Evolutionary conservation across 2,888 invertebrate genomes (phyloP).

Genomic region (Ferdinandea cuprea): DNA sequence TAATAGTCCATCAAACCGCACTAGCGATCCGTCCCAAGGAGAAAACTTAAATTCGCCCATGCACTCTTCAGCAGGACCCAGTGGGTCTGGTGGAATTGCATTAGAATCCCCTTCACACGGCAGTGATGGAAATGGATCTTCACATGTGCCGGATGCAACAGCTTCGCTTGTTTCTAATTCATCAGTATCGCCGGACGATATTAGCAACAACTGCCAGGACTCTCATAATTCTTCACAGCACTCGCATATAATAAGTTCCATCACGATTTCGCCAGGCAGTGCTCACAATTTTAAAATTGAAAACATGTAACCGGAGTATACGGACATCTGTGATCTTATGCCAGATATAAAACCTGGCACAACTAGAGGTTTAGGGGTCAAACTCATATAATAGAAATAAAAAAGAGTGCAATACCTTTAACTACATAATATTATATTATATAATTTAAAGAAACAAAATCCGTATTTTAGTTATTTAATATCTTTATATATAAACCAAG

Average conservation of each 20-base stretch:
- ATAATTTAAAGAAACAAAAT: conserved; percentile 19
- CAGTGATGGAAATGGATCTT: conserved; percentile 71
- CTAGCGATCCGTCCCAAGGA: conserved; percentile 77
- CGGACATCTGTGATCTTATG: conserved; percentile 35
- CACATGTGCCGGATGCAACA: conserved; percentile 70
- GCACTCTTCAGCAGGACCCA: conserved; percentile 74
- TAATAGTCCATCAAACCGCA: conserved; percentile 80
- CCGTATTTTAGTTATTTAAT: conserved; percentile 11
- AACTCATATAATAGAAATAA: conserved; percentile 35
- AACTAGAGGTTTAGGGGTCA: conserved; percentile 22
- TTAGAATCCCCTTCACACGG: conserved; percentile 74
- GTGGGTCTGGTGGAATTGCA: conserved; percentile 53
- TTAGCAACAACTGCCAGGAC: conserved; percentile 70
- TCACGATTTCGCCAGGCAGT: conserved; percentile 81
- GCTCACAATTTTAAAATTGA: conserved; percentile 82
- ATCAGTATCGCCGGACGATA: conserved; percentile 71
- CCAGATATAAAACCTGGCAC: conserved; percentile 18
- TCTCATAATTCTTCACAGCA: conserved; percentile 73
- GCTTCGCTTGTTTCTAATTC: conserved; percentile 73
- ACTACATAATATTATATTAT: conserved; percentile 20
- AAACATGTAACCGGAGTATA: conserved; percentile 79
- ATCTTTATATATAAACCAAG: conserved; percentile 5
- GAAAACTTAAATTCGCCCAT: conserved; percentile 74
- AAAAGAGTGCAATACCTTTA: conserved; percentile 62
- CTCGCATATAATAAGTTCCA: conserved; percentile 81